Evolutionary conservation across 2,888 invertebrate species (phyloP).

Genomic region (Phoenoteleia sp.): DNA sequence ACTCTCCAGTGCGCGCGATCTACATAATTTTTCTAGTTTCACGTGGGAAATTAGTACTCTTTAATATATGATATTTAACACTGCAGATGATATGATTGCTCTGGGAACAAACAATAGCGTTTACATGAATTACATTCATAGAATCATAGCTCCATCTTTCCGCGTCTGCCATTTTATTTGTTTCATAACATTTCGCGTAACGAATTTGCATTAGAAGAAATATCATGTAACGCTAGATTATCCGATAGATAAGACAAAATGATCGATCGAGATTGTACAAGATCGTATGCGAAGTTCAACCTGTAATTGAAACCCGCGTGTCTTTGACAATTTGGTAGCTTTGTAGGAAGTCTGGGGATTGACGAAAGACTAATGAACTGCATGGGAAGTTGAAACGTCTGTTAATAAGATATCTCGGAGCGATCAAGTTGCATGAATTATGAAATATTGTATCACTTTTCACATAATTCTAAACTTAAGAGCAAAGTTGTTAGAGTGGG

Average conservation of each 20-base stretch:
- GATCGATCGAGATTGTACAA: background rate
- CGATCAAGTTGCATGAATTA: background rate
- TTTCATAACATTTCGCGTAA: constrained; percentile 29
- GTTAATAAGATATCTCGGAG: too few relatives aligned
- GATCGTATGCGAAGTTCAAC: too few relatives aligned
- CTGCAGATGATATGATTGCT: constrained; percentile 15
- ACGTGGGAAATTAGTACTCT: constrained; percentile 29
- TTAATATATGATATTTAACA: constrained; percentile 36
- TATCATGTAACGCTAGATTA: constrained; percentile 3
- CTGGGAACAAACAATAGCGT: constrained; percentile 44
- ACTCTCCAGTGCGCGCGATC: too few relatives aligned
- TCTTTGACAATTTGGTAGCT: too few relatives aligned
- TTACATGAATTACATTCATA: constrained; percentile 24
- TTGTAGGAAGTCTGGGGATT: too few relatives aligned
- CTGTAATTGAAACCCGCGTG: background rate
- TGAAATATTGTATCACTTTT: background rate
- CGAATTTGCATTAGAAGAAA: constrained; percentile 9
- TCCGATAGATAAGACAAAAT: constrained; percentile 19
- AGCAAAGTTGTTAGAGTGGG: background rate
- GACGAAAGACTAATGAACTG: too few relatives aligned
- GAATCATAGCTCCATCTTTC: constrained; percentile 41
- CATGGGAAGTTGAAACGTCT: too few relatives aligned
- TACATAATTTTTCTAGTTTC: background rate
- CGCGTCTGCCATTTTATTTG: constrained; percentile 35
- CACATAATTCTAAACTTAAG: background rate